Conservation (phyloP, 2,113 vertebrate species). For the Psephotus haematonotus region DNA sequence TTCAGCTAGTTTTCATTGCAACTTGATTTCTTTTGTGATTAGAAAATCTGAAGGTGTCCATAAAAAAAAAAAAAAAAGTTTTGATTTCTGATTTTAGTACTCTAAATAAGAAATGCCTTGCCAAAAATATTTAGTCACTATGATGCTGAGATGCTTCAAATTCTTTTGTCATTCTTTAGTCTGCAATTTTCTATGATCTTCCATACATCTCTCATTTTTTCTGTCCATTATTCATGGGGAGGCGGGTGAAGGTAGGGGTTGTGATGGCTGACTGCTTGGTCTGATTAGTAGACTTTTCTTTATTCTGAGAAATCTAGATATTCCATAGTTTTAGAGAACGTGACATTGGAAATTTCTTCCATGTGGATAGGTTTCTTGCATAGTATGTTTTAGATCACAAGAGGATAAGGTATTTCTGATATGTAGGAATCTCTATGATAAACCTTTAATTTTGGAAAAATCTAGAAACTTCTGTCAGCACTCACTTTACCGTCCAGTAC, state of each 20-base stretch:
- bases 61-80: not conserved
- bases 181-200: not conserved
- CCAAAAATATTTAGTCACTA: not conserved
- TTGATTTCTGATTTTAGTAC: not conserved
- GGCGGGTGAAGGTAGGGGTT: fast-evolving
- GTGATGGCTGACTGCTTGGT: not conserved
- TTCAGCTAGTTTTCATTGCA: not conserved
- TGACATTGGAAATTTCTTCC: not conserved
- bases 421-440: not conserved
- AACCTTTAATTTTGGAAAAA: not conserved
- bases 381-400: not conserved
- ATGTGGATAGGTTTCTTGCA: not conserved
- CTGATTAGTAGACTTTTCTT: not conserved
- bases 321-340: not conserved
- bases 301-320: not conserved
- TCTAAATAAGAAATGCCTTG: not conserved
- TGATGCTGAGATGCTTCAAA: not conserved
- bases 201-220: not conserved
- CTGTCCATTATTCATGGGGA: not conserved
- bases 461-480: not conserved
- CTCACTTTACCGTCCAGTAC: not conserved
- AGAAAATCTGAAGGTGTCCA: not conserved
- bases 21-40: not conserved
- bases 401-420: not conserved
- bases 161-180: not conserved